Percentiles rank a stretch among this genome's conserved stretches.
Evolutionary conservation across 2,888 invertebrate genomes (phyloP).

Genomic region (Spodoptera littoralis): DNA sequence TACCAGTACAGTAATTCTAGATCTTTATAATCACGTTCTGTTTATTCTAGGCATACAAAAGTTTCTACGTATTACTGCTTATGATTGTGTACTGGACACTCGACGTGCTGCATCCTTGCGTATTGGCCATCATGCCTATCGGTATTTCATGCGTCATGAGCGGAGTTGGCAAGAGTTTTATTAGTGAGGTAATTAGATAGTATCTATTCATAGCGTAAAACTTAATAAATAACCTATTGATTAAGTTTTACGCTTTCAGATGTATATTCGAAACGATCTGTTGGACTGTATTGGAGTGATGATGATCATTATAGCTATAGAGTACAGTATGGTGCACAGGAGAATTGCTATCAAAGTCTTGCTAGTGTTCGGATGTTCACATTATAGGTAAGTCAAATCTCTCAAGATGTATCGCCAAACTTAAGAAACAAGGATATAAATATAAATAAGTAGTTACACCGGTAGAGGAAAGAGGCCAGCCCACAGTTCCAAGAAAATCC

Average conservation of each 20-base stretch:
- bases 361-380: slow-evolving; percentile 76
- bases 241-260: slow-evolving; percentile 60
- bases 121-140: slow-evolving; percentile 69
- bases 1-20: no score
- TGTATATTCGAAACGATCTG: slow-evolving; percentile 67
- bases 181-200: slow-evolving; percentile 62
- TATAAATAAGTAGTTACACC: no score
- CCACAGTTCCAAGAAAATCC: no score
- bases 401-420: not conserved
- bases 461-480: no score
- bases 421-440: no score
- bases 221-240: not conserved
- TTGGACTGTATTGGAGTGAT: slow-evolving; percentile 73
- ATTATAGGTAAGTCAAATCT: slow-evolving; percentile 69
- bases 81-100: slow-evolving; percentile 68
- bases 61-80: slow-evolving; percentile 74
- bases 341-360: slow-evolving; percentile 74
- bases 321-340: slow-evolving; percentile 69
- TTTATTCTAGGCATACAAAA: slow-evolving; percentile 60
- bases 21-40: not conserved
- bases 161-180: slow-evolving; percentile 51
- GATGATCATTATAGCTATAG: slow-evolving; percentile 73
- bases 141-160: slow-evolving; percentile 66
- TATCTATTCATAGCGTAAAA: no score
- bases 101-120: slow-evolving; percentile 71